Evolutionary conservation across 2,113 vertebrate species (phyloP).

Genomic region (Ammodramus savannarum): DNA sequence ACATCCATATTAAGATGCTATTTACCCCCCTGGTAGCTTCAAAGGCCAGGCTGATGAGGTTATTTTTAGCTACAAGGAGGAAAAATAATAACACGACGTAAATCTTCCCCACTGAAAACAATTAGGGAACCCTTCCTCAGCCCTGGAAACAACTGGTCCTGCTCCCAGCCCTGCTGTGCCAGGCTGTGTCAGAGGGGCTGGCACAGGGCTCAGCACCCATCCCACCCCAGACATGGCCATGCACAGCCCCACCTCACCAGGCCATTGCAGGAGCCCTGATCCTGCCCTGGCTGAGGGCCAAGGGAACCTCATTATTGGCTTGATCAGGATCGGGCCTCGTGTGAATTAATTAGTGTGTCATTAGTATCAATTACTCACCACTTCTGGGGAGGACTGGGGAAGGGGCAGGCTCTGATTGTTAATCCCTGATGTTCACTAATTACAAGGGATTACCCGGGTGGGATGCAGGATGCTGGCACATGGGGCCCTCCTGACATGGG

Average conservation of each 20-base stretch:
- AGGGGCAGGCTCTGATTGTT: conserved; percentile 40
- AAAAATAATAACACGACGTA: neutral
- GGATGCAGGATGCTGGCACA: neutral
- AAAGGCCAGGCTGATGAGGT: conserved; percentile 63
- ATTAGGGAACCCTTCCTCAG: neutral
- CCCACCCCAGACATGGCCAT: neutral
- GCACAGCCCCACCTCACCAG: neutral
- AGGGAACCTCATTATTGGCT: neutral
- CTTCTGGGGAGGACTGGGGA: conserved; percentile 38
- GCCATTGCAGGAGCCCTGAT: rapidly evolving
- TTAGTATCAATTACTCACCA: conserved; percentile 52
- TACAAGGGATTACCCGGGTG: neutral
- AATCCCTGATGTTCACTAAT: conserved; percentile 37
- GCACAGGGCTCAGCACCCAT: neutral
- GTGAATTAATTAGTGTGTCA: conserved; percentile 48
- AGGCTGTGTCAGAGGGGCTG: neutral
- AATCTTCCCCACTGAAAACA: conserved; percentile 6
- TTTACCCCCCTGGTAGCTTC: conserved; percentile 55
- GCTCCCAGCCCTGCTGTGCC: neutral
- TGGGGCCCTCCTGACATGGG: neutral
- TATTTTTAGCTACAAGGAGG: conserved; percentile 50
- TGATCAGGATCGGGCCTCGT: conserved; percentile 21
- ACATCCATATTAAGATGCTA: conserved; percentile 57
- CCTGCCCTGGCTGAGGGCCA: neutral
- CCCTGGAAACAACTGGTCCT: neutral